phyloP scores from a whole-genome alignment of 2,797 vertebrate species.

The Gymnoscopelus braueri region DNA sequence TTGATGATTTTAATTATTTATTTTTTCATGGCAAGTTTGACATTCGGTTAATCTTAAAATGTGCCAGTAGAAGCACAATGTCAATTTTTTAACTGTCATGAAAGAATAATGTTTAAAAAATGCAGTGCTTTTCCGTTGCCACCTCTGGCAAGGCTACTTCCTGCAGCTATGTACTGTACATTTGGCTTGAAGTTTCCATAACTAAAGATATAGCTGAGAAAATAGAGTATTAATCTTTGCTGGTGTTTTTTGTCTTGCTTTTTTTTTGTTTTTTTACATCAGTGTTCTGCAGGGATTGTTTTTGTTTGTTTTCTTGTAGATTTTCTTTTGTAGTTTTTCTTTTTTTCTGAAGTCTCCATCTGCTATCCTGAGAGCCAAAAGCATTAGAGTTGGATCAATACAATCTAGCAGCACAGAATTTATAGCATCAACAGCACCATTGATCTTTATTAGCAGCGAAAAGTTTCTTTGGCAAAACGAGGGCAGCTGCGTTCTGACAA shows the following conservation, averaged over 20 bases:
- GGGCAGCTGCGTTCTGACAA: constrained; percentile 56
- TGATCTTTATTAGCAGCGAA: constrained; percentile 78
- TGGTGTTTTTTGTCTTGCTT: constrained; percentile 9
- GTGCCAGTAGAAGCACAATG: too few species aligned
- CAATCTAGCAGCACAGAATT: constrained; percentile 79
- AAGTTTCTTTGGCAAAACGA: constrained; percentile 76
- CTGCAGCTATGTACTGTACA: constrained; percentile 47
- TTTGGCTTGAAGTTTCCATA: constrained; percentile 51
- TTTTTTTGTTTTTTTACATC: constrained; percentile 16
- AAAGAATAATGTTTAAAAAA: too few species aligned
- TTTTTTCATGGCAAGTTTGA: too few species aligned
- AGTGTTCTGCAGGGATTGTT: constrained; percentile 4
- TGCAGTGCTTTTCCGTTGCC: too few species aligned
- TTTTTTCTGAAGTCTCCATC: constrained; percentile 50
- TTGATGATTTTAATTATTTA: too few species aligned
- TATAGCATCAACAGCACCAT: constrained; percentile 79
- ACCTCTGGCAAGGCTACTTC: constrained; percentile 29
- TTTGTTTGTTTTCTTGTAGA: background rate
- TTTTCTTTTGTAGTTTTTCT: constrained; percentile 18
- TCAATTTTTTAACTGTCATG: too few species aligned
- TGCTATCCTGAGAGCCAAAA: constrained; percentile 71
- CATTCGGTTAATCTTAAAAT: too few species aligned
- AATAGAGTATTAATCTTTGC: constrained; percentile 65
- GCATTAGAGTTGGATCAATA: constrained; percentile 79
- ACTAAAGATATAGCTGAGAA: constrained; percentile 64